Conservation (phyloP, 1,140 invertebrate species). For the Panulirus ornatus region DNA sequence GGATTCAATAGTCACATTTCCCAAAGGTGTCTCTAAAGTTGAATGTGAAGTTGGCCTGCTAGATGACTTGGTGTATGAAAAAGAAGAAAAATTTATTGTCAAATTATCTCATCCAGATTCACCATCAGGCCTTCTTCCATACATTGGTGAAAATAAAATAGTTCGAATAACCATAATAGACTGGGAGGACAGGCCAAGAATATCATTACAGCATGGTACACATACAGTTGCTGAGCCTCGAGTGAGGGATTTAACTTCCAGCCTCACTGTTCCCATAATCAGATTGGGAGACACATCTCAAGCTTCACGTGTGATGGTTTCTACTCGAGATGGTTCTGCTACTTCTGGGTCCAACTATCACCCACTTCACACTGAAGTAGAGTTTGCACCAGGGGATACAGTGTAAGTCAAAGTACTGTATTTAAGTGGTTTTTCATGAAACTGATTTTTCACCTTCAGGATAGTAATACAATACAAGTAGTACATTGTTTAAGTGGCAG, state of each 20-base stretch:
- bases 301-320: constrained; percentile 78
- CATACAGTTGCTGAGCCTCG: constrained; percentile 76
- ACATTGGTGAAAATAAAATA: constrained; percentile 77
- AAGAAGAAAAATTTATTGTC: constrained; percentile 78
- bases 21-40: constrained; percentile 77
- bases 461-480: no score
- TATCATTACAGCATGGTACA: constrained; percentile 69
- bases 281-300: constrained; percentile 78
- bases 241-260: constrained; percentile 76
- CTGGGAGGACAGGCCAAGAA: constrained; percentile 73
- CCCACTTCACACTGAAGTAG: constrained; percentile 73
- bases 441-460: no score
- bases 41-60: constrained; percentile 77
- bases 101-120: constrained; percentile 77
- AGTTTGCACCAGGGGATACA: constrained; percentile 76
- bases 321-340: constrained; percentile 79
- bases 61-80: constrained; percentile 79
- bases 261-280: constrained; percentile 77
- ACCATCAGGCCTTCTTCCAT: constrained; percentile 75
- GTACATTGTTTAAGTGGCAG: no score
- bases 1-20: constrained; percentile 78
- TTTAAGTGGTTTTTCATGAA: no score
- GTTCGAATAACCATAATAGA: constrained; percentile 78
- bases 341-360: constrained; percentile 79
- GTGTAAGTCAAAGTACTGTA: no score